These are phyloP conservation scores for Lypha dubia DNA, from an alignment of 2,888 invertebrate species.

Conservation along the genomic window DNA sequence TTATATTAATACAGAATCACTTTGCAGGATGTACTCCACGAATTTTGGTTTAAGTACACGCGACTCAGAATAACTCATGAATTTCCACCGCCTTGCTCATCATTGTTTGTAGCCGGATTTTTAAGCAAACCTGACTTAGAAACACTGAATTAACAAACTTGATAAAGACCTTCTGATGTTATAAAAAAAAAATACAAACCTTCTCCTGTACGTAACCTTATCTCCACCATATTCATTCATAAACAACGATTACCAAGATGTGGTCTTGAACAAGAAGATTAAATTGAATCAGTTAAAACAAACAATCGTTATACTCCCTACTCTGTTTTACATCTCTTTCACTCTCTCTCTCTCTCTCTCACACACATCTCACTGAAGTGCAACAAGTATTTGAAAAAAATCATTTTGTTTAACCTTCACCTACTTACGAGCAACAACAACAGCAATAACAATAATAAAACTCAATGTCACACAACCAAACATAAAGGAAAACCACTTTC, in stretches of 20 bases:
- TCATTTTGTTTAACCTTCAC: conserved; percentile 61
- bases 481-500: conserved; percentile 64
- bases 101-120: no score
- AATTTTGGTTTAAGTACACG: no score
- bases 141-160: no score
- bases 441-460: conserved; percentile 9
- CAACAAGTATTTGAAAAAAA: conserved; percentile 62
- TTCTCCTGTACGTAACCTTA: not conserved
- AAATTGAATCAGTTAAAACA: conserved; percentile 33
- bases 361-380: conserved; percentile 33
- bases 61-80: no score
- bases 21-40: no score
- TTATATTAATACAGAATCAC: no score
- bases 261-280: conserved; percentile 42
- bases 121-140: no score
- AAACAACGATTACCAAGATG: conserved; percentile 9
- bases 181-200: not conserved
- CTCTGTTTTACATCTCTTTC: conserved; percentile 25
- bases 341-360: conserved; percentile 24
- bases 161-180: no score
- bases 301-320: conserved; percentile 12
- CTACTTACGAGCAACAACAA: conserved; percentile 57
- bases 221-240: conserved; percentile 49
- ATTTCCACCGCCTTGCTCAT: no score
- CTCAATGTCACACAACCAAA: conserved; percentile 54